These are phyloP conservation scores for Epsilonema sp. DNA, from an alignment of 2,888 invertebrate species.

Conservation along the genomic window DNA sequence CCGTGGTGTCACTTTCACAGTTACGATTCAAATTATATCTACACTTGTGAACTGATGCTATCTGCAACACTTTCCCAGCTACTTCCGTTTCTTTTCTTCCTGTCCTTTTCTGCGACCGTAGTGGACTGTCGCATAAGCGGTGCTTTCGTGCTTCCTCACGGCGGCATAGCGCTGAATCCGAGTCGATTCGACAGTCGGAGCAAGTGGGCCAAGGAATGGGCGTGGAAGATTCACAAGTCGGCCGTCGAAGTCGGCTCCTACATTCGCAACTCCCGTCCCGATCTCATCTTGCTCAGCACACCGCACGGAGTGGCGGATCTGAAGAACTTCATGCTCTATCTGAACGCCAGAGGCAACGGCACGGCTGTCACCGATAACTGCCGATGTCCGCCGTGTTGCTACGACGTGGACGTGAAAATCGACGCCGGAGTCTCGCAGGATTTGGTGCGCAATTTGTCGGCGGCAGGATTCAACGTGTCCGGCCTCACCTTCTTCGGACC, in stretches of 20 bases:
- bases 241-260: conserved; percentile 9
- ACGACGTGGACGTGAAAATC: conserved; percentile 9
- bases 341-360: conserved; percentile 9
- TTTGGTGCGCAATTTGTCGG: conserved; percentile 4
- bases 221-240: conserved; percentile 9
- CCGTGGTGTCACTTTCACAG: too few species aligned
- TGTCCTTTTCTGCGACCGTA: neutral
- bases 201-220: conserved; percentile 6
- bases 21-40: too few species aligned
- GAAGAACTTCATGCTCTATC: conserved; percentile 8
- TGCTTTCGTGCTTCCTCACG: conserved; percentile 10
- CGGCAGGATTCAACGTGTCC: conserved; percentile 7
- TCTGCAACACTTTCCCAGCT: too few species aligned
- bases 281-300: conserved; percentile 11
- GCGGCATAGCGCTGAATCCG: conserved; percentile 12
- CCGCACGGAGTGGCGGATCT: conserved; percentile 12
- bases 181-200: conserved; percentile 9
- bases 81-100: neutral
- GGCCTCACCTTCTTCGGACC: conserved; percentile 11
- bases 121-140: conserved; percentile 3
- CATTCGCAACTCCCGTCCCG: conserved; percentile 7
- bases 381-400: conserved; percentile 11
- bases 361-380: conserved; percentile 12
- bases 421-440: conserved; percentile 3
- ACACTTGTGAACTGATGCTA: too few species aligned